Evolutionary conservation across 2,113 vertebrate species (phyloP).

Genomic region (Felis catus): DNA sequence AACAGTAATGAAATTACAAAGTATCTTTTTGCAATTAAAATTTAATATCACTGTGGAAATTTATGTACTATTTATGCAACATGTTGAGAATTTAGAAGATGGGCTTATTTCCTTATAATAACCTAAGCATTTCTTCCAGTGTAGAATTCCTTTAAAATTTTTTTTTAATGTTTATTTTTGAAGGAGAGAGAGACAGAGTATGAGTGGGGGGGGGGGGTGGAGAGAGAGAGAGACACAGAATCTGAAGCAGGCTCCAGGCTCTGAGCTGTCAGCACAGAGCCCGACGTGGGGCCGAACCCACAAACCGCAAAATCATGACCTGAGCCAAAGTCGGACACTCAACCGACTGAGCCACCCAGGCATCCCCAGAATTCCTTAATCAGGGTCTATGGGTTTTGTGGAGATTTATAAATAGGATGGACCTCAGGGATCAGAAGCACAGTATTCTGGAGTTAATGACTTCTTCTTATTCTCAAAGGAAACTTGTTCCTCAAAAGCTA

Average conservation of each 20-base stretch:
- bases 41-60: background rate
- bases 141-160: background rate
- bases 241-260: no score
- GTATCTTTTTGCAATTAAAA: slow-evolving; percentile 4
- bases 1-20: background rate
- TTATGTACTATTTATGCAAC: background rate
- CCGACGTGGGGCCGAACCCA: no score
- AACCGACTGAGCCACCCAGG: no score
- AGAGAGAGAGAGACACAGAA: no score
- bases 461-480: background rate
- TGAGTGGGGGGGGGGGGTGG: no score
- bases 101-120: background rate
- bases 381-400: background rate
- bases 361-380: background rate
- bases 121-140: background rate
- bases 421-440: background rate
- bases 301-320: no score
- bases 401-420: background rate
- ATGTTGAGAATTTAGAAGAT: background rate
- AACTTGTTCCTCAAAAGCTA: background rate
- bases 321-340: no score
- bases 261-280: no score
- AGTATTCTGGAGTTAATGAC: background rate
- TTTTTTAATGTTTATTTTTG: no score
- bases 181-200: no score